Base-by-base conservation (phyloP, 2,113 vertebrate species). In the Tenrec ecaudatus region DNA sequence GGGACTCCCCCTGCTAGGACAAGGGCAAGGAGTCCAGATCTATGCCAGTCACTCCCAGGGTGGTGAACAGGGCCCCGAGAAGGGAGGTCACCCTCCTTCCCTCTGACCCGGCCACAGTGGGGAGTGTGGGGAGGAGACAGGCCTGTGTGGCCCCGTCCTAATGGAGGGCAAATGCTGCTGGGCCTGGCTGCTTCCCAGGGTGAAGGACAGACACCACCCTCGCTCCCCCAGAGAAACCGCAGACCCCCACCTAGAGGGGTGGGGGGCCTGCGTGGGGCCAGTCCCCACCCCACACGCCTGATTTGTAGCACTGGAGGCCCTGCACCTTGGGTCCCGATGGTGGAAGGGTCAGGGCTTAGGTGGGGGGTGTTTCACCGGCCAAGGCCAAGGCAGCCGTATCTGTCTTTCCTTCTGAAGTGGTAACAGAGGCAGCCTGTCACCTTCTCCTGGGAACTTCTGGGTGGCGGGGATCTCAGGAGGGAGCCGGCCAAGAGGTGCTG, bases 401-500 rank as follows among this genome's bases (percentile, higher is more conserved):
- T 78, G 57, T 80, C 31, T 88, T 78, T 64, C 91, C 27, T 11
- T 64, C 60, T 22, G 15, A 76, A 87, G 62, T 43, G 81, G 64
- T 90, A 82, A 95, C 85, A 82, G 75, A 79, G 36, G 68, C 87
- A 89, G 80, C 60, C 85, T 84, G 64, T 80, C 81, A 33, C 83
- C 86, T 88, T 60, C 15, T 73, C 43, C 82, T 57, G 79, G 92
- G 64, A 75, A 79, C 68, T 75, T 25, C 82, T 66, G 68, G 33
- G 82, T 94, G 78, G 71, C 23, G 57, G 69, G 85, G 64, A 40
- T 78, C 77, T 75, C 16, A 47, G 66, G 47, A 93, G 82, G 38
- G 62, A 95, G 91, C 94, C 92, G 75, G 23, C 81, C 43, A 31
- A 80, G 90, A 82, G 78, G 47, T 82, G 23, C 83, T 93, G 91